phyloP scores from a whole-genome alignment of 2,888 invertebrate species.

The Ormyrus rosae region DNA sequence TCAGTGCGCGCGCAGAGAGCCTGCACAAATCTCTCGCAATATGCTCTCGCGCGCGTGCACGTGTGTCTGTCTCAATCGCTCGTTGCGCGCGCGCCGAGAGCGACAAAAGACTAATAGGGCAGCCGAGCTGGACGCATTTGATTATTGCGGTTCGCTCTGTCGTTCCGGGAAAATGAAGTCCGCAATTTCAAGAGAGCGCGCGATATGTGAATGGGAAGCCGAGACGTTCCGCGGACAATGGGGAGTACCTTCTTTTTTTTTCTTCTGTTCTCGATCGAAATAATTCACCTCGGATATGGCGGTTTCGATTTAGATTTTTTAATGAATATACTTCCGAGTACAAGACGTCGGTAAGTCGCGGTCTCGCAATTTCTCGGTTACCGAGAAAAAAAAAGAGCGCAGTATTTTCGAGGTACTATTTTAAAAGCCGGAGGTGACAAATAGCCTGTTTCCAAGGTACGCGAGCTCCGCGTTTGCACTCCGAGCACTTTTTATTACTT shows the following conservation, averaged over 20 bases:
- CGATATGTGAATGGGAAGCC: neutral
- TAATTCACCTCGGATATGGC: neutral
- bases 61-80: slow-evolving; percentile 26
- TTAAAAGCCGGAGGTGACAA: no score
- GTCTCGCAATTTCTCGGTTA: neutral
- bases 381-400: no score
- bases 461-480: no score
- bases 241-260: neutral
- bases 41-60: slow-evolving; percentile 6
- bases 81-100: neutral
- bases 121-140: slow-evolving; percentile 16
- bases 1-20: slow-evolving; percentile 25
- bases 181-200: slow-evolving; percentile 2
- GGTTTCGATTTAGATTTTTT: neutral
- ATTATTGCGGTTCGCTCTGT: slow-evolving; percentile 10
- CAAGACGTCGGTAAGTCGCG: neutral
- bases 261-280: no score
- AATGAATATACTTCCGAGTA: neutral
- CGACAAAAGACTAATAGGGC: slow-evolving; percentile 39
- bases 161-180: slow-evolving; percentile 36
- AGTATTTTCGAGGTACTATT: no score
- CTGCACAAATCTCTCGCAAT: slow-evolving; percentile 13
- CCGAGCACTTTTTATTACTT: no score
- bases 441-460: no score
- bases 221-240: neutral